Conservation (phyloP, 2,797 vertebrate genomes). For the Cirrhinus mrigala region DNA sequence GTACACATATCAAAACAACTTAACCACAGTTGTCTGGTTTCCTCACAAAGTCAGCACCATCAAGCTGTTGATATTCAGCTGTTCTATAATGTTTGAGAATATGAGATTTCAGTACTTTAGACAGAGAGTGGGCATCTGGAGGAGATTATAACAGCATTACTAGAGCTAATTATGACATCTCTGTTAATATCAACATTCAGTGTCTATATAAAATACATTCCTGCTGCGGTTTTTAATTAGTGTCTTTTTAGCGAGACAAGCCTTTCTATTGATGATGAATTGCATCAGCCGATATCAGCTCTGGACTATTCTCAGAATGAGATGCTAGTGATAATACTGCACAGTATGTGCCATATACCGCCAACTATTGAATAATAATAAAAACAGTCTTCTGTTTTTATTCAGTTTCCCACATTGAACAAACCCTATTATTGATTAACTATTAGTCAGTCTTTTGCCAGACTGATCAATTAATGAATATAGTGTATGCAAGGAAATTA, state of each 20-base stretch:
- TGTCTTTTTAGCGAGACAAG: background rate
- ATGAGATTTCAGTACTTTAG: conserved; percentile 1
- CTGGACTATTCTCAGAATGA: background rate
- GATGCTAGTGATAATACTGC: background rate
- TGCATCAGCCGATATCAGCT: background rate
- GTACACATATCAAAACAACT: conserved; percentile 50
- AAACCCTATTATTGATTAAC: too few species aligned
- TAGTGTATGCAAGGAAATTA: background rate
- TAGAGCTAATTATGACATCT: background rate
- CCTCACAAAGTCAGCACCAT: conserved; percentile 10
- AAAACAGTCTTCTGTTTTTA: too few species aligned
- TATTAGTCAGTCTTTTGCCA: background rate
- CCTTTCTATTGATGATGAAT: background rate
- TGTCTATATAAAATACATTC: background rate
- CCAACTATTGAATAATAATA: background rate
- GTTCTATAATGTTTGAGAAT: conserved; percentile 17
- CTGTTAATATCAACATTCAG: background rate
- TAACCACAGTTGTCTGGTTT: conserved; percentile 40
- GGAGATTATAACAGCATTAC: conserved; percentile 25
- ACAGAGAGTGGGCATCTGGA: conserved; percentile 24
- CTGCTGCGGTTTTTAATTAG: background rate
- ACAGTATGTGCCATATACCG: background rate
- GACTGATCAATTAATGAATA: background rate
- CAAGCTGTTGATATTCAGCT: conserved; percentile 36
- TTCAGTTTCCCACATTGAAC: too few species aligned